Conservation (phyloP, 2,113 vertebrate genomes). For the Xiphophorus maculatus region DNA sequence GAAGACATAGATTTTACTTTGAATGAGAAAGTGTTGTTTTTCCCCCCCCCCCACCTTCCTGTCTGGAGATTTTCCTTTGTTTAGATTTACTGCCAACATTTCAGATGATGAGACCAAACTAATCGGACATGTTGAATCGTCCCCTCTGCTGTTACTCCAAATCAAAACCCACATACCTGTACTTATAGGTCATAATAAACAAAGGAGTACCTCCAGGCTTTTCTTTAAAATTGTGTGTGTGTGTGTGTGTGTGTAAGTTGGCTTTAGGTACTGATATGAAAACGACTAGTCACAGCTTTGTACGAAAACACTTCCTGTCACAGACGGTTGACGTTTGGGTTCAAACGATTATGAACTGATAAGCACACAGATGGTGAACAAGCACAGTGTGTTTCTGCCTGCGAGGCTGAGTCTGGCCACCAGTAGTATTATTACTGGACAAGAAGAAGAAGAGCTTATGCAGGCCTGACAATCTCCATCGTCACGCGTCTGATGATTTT, state of each 20-base stretch:
- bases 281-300: constrained; percentile 37
- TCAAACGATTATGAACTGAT: neutral
- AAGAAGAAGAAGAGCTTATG: constrained; percentile 70
- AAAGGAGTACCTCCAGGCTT: constrained; percentile 2
- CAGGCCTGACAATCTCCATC: constrained; percentile 86
- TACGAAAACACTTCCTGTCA: constrained; percentile 5
- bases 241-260: constrained; percentile 21
- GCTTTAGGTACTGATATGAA: constrained; percentile 54
- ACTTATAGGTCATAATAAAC: constrained; percentile 5
- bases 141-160: no score
- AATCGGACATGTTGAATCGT: neutral
- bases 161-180: neutral
- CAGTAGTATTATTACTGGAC: constrained; percentile 69
- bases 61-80: constrained; percentile 6
- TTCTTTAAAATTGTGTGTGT: constrained; percentile 9
- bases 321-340: neutral
- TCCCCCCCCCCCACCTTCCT: neutral
- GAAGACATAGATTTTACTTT: constrained; percentile 28
- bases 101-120: neutral
- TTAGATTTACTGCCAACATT: constrained; percentile 4
- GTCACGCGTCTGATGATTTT: constrained; percentile 66
- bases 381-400: constrained; percentile 42
- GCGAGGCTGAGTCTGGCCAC: neutral
- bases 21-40: neutral
- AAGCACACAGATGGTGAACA: constrained; percentile 28